Conservation (phyloP, 2,888 invertebrate species). For the Aspidiotus destructor region DNA sequence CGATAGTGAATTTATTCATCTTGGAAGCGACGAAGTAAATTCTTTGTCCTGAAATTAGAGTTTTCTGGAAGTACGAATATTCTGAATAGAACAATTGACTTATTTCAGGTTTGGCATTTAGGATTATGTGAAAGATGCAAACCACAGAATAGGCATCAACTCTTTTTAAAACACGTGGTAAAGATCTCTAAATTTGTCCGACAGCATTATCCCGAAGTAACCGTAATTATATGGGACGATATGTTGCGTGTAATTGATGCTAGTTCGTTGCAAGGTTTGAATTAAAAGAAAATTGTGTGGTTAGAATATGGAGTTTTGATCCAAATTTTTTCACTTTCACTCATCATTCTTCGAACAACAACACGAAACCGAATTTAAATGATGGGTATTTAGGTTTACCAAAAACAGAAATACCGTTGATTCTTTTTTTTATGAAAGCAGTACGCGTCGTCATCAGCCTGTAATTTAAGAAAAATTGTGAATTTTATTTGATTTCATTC, state of each 20-base stretch:
- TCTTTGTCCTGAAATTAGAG: background rate
- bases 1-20: slow-evolving; percentile 59
- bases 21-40: slow-evolving; percentile 67
- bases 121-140: slow-evolving; percentile 53
- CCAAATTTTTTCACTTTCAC: background rate
- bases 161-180: slow-evolving; percentile 60
- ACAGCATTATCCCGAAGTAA: slow-evolving; percentile 52
- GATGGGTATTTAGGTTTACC: too few relatives aligned
- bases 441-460: too few relatives aligned
- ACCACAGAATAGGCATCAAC: slow-evolving; percentile 45
- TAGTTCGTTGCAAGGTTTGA: slow-evolving; percentile 49
- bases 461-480: too few relatives aligned
- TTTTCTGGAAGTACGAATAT: slow-evolving; percentile 1
- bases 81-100: slow-evolving; percentile 11
- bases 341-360: background rate
- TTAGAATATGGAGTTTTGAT: background rate
- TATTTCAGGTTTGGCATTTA: slow-evolving; percentile 59
- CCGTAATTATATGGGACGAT: slow-evolving; percentile 76
- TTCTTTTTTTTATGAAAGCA: too few relatives aligned
- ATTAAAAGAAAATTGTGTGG: background rate
- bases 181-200: slow-evolving; percentile 53
- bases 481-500: too few relatives aligned
- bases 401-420: too few relatives aligned
- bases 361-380: background rate
- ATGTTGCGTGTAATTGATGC: slow-evolving; percentile 59